phyloP scores from a whole-genome alignment of 2,888 invertebrate species.

The Phalera bucephala region DNA sequence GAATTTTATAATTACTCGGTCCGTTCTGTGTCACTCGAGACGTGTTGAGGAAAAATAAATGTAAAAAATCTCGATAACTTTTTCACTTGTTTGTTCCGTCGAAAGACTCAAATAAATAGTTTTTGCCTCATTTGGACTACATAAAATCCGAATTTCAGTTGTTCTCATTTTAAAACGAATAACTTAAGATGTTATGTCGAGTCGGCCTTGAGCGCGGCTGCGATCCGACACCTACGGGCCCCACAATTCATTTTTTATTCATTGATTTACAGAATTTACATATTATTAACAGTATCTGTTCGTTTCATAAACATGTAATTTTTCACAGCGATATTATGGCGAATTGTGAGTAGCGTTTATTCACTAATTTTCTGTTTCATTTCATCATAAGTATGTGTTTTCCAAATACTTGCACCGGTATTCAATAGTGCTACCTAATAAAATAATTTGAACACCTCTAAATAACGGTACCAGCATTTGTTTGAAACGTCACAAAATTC shows the following conservation, averaged over 20 bases:
- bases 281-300: constrained; percentile 17
- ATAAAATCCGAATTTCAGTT: background rate
- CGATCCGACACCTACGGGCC: constrained; percentile 33
- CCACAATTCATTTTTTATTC: constrained; percentile 39
- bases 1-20: constrained; percentile 1
- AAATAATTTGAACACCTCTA: too few species aligned
- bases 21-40: background rate
- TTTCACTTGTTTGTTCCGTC: background rate
- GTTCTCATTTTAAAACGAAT: constrained; percentile 16
- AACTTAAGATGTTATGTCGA: constrained; percentile 14
- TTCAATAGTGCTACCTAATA: too few species aligned
- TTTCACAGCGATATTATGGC: constrained; percentile 5
- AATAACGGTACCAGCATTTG: constrained; percentile 16
- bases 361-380: constrained; percentile 1
- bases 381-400: too few species aligned
- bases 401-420: too few species aligned
- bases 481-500: constrained; percentile 51
- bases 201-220: constrained; percentile 39
- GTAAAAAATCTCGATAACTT: background rate
- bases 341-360: background rate
- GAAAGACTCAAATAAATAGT: background rate
- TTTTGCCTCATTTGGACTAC: background rate
- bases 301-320: constrained; percentile 16
- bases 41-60: background rate
- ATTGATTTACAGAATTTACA: constrained; percentile 34